Evolutionary conservation across 1,140 invertebrate genomes (phyloP).

Genomic region (Mizuhopecten yessoensis): DNA sequence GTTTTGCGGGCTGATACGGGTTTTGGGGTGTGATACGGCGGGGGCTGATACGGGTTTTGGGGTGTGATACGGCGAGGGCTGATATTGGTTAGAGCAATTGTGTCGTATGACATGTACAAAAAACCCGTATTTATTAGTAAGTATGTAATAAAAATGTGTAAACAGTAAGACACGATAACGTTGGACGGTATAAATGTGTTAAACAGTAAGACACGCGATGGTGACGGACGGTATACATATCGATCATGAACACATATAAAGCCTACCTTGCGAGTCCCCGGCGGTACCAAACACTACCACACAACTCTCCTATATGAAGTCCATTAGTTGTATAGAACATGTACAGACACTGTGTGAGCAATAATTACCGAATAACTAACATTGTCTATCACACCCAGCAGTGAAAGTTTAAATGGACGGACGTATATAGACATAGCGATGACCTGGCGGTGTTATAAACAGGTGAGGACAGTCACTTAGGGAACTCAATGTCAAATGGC

Average conservation of each 20-base stretch:
- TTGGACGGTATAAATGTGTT: no score
- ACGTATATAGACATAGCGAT: not conserved
- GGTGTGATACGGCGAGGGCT: no score
- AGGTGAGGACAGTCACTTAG: slow-evolving; percentile 21
- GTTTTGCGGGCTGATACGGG: no score
- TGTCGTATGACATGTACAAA: no score
- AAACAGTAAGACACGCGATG: no score
- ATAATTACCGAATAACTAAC: not conserved
- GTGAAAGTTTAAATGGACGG: slow-evolving; percentile 19
- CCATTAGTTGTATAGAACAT: not conserved
- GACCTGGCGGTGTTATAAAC: not conserved
- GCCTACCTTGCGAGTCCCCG: not conserved
- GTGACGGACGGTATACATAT: no score
- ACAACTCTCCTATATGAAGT: not conserved
- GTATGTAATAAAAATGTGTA: no score
- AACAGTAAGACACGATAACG: no score
- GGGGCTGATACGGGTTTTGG: no score
- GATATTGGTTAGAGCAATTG: no score
- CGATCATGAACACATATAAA: not conserved
- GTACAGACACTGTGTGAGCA: not conserved
- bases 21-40: no score
- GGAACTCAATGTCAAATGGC: not conserved
- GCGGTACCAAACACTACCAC: not conserved
- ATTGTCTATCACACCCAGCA: not conserved
- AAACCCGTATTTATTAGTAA: no score